phyloP scores from a whole-genome alignment of 2,113 vertebrate genomes.

The Scomber colias region DNA sequence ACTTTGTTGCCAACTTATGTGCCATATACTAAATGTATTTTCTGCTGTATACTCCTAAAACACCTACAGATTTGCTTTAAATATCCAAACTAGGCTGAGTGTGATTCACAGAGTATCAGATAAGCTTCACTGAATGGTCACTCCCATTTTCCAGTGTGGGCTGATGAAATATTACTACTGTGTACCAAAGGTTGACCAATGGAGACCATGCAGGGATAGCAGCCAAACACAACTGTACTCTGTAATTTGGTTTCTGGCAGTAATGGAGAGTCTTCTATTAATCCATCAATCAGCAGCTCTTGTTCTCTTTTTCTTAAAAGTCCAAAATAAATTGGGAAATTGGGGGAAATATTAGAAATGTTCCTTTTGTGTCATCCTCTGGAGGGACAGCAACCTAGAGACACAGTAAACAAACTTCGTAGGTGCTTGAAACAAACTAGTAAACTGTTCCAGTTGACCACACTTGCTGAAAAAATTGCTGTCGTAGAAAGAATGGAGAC shows the following conservation, averaged over 20 bases:
- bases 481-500: too few relatives aligned
- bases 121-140: conserved; percentile 38
- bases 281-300: conserved; percentile 37
- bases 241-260: conserved; percentile 42
- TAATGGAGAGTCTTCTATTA: conserved; percentile 22
- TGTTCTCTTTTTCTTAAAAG: conserved; percentile 3
- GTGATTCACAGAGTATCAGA: conserved; percentile 49
- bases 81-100: conserved; percentile 44
- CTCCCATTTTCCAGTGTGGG: conserved; percentile 60
- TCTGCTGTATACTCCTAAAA: conserved; percentile 28
- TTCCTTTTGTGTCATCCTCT: background rate
- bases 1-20: conserved; percentile 14
- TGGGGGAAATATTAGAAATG: conserved; percentile 1
- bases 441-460: too few relatives aligned
- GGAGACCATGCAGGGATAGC: conserved; percentile 26
- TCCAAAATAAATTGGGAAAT: background rate
- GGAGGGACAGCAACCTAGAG: too few relatives aligned
- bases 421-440: too few relatives aligned
- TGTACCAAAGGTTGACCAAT: conserved; percentile 15
- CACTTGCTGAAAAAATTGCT: too few relatives aligned
- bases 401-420: too few relatives aligned
- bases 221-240: conserved; percentile 53
- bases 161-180: conserved; percentile 56
- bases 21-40: conserved; percentile 49
- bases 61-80: conserved; percentile 34